These are phyloP conservation scores for Spilarctia lutea DNA, from an alignment of 2,888 invertebrate genomes.

Conservation along the genomic window DNA sequence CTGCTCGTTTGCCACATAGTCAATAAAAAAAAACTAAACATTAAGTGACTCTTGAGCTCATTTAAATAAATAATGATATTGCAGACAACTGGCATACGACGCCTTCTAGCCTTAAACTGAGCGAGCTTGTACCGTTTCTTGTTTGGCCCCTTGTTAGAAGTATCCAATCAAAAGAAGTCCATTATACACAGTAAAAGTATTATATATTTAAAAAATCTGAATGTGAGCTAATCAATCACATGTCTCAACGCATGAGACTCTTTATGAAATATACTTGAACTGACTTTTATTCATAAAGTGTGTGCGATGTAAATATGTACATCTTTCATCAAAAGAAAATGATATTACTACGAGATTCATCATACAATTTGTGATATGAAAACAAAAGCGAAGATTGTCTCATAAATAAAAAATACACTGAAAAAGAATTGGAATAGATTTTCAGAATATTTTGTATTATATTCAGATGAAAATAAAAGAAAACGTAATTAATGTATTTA, in stretches of 20 bases:
- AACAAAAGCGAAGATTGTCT: not conserved
- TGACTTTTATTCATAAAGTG: not conserved
- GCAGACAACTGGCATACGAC: too few relatives aligned
- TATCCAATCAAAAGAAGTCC: too few relatives aligned
- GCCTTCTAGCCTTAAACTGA: too few relatives aligned
- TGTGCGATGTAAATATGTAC: too few relatives aligned
- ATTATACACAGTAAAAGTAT: not conserved
- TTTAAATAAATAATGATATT: too few relatives aligned
- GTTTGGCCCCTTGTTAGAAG: too few relatives aligned
- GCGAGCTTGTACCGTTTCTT: too few relatives aligned
- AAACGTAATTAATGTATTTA: not conserved
- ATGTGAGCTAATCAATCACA: not conserved
- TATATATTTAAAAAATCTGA: not conserved
- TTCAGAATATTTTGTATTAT: not conserved
- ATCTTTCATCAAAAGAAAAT: not conserved
- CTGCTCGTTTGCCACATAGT: too few relatives aligned
- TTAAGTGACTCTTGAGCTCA: too few relatives aligned
- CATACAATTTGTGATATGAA: not conserved
- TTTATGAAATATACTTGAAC: not conserved
- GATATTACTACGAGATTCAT: not conserved
- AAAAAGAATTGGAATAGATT: not conserved
- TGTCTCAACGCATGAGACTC: not conserved
- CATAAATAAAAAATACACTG: not conserved
- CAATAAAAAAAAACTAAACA: too few relatives aligned
- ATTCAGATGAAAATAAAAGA: not conserved